Base-by-base conservation (phyloP, 2,113 vertebrate species). In the Elaphurus davidianus region DNA sequence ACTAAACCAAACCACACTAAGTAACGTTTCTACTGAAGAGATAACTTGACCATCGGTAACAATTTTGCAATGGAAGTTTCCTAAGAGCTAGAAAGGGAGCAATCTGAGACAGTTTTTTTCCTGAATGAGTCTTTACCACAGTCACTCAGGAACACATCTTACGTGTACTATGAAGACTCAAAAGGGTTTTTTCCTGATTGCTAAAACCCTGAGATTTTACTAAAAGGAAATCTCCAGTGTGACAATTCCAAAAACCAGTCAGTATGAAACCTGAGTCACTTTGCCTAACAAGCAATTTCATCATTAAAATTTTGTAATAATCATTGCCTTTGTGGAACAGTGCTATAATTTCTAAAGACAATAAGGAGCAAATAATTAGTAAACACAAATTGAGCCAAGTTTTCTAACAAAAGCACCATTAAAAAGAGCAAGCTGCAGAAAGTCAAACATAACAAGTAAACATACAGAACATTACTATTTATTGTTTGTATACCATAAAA, bases 41-140 rank as follows among this genome's bases (percentile, higher is more conserved):
- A 96, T 91, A 97, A 93, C 33, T 10, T 79, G 89, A 87, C 27
- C 57, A 93, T 27, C 71, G 59, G 82, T 92, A 95, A 81, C 57
- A 81, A 89, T 92, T 93, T 79, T 82, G 94, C 7, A 90, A 33
- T 62, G 86, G 55, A 97, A 96, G 94, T 90, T 98, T 92, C 96
- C 5, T 50, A 50, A 36, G 16, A 87, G 10, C 33, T 88, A 81
- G 21, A 89, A 81, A 98, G 50, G 43, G 82, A 88, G 67, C 60
- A 90, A 91, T 76, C 47, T 50, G 93, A 96, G 45, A 64, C 92
- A 78, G 87, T 71, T 85, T 87, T 87, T 85, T 98, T 86, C 62
- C 96, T 97, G 16, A 64, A 54, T 82, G 33, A 95, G 7, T 30
- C 50, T 74, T 62, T 45, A 96, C 64, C 93, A 97, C 60, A 92